Evolutionary conservation across 2,113 vertebrate species (phyloP), one percentile per base, ranked within the genome.

Genomic region (Poecile atricapillus): DNA sequence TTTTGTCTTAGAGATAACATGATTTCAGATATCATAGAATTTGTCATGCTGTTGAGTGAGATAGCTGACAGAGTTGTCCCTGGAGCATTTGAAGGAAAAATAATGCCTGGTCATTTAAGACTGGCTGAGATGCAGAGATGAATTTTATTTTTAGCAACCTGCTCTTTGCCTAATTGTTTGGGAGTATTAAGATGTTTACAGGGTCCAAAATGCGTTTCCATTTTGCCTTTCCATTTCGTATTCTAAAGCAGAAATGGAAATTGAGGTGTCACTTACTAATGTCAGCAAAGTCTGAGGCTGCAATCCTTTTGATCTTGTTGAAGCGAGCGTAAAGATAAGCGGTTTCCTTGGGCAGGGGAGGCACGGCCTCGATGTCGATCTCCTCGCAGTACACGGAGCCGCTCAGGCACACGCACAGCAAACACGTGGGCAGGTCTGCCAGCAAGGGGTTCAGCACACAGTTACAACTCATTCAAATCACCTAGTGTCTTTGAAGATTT

Each of bases 301-400:
- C 98, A 46, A 99, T 98, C 97, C 98, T 99, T 80, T 98, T 98
- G 70, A 99, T 99, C 98, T 98, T 98, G 98, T 99, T 99, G 97
- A 99, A 99, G 62, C 99, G 98, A 17, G 99, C 99, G 7, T 99
- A 99, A 14, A 99, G 98, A 50, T 99, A 99, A 0, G 98, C 98
- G 5, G 99, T 99, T 91, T 99, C 99, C 95, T 99, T 99, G 49
- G 99, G 99, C 95, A 99, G 95, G 5, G 98, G 97, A 5, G 99
- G 99, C 27, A 99, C 98, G 5, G 79, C 76, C 90, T 99, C 98
- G 82, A 99, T 97, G 97, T 99, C 83, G 90, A 99, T 96, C 96
- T 99, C 99, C 96, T 99, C 99, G 58, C 99, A 99, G 97, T 99
- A 99, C 37, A 99, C 99, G 0, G 99, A 99, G 25, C 99, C 98